Conservation (phyloP, 1,140 invertebrate species). For the Lucilia cuprina region DNA sequence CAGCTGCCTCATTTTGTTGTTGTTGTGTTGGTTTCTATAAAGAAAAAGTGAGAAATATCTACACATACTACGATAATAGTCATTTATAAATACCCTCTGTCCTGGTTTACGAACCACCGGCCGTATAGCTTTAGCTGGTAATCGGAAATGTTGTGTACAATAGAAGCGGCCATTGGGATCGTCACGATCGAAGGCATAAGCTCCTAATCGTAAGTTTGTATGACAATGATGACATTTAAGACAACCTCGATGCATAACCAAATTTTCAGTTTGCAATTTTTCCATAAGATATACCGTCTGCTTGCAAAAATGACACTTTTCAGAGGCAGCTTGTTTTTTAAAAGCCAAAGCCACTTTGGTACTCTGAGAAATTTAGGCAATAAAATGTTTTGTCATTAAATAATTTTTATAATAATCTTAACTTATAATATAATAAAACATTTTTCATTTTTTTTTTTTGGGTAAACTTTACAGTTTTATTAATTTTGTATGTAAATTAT, state of each 20-base stretch:
- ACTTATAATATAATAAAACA: background rate
- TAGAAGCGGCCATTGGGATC: slow-evolving; percentile 79
- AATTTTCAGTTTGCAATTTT: slow-evolving; percentile 82
- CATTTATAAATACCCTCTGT: slow-evolving; percentile 43
- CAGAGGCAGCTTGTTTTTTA: slow-evolving; percentile 72
- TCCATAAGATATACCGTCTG: slow-evolving; percentile 91
- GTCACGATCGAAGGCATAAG: slow-evolving; percentile 79
- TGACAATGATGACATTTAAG: slow-evolving; percentile 71
- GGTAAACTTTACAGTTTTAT: background rate
- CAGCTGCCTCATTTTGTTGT: slow-evolving; percentile 31
- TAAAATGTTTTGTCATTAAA: too few species aligned
- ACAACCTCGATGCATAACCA: slow-evolving; percentile 86
- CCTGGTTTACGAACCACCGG: slow-evolving; percentile 44
- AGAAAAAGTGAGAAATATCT: background rate
- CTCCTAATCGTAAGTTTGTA: slow-evolving; percentile 61
- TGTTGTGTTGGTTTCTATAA: slow-evolving; percentile 34
- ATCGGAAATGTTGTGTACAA: slow-evolving; percentile 80
- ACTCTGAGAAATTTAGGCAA: slow-evolving; percentile 60
- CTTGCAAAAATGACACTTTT: slow-evolving; percentile 86
- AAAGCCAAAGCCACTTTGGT: slow-evolving; percentile 68
- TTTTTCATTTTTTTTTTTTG: background rate
- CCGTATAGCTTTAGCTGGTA: slow-evolving; percentile 64
- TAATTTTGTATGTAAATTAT: background rate
- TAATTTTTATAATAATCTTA: background rate
- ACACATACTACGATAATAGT: background rate